Evolutionary conservation across 2,797 vertebrate genomes (phyloP), one percentile per base, ranked within the genome.

Genomic region (Squalus acanthias): DNA sequence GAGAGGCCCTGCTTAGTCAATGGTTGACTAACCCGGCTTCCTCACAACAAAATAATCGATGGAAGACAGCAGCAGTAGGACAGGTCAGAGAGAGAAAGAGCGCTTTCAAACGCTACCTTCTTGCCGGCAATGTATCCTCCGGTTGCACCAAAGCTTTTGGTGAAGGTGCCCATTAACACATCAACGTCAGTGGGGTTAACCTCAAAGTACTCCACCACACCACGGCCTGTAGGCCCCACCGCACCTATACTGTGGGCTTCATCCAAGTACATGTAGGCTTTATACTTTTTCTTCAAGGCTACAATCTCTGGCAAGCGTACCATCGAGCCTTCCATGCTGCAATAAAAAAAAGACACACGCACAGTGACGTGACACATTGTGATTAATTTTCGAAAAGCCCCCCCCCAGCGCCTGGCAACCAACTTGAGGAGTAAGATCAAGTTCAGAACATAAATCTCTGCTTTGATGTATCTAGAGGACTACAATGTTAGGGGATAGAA

Each of bases 181-280:
- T 99, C 99, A 24, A 99, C 97, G 22, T 99, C 99, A 0, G 97
- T 97, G 96, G 99, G 98, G 87, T 98, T 98, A 88, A 99, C 98
- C 22, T 98, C 97, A 3, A 98, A 98, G 96, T 98, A 98, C 1
- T 98, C 98, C 87, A 98, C 97, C 96, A 99, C 98, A 1, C 99
- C 99, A 70, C 98, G 97, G n/a, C 99, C 99, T 0, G 97, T 98
- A 0, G 98, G 96, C 4, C 99, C 99, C 96, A 99, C 97, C 0
- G 98, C 98, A 0, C 99, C 99, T 0, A 99, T 98, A 97, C 99
- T 99, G 98, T 99, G 99, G 74, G 99, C 99, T 97, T 99, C 99
- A 0, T 99, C 99, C 46, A 99, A 96, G 97, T 99, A 99, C 96
- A 99, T 97, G 97, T 99, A 99, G 96, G 99, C 99, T 97, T 98